phyloP scores from a whole-genome alignment of 2,113 vertebrate species.

The Podilymbus podiceps region DNA sequence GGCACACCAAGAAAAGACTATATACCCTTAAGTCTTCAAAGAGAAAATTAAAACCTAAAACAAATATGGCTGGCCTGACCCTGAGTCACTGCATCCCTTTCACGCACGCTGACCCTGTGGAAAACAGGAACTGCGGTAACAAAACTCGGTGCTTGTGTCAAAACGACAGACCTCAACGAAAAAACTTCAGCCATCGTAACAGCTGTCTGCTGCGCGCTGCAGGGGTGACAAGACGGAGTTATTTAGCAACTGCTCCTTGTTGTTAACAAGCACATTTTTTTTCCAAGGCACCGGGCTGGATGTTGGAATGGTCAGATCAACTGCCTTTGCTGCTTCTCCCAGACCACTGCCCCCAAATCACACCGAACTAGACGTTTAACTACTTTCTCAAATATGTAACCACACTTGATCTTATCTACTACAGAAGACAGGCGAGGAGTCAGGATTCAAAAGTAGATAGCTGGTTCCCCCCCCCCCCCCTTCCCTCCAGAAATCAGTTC shows the following conservation, averaged over 20 bases:
- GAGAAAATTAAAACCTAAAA: conserved; percentile 71
- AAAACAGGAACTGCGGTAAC: conserved; percentile 53
- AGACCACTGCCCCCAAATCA: neutral
- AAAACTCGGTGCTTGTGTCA: conserved; percentile 45
- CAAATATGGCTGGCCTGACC: conserved; percentile 65
- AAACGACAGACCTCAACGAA: conserved; percentile 40
- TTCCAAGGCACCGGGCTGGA: neutral
- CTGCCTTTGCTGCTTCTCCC: neutral
- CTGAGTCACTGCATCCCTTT: conserved; percentile 63
- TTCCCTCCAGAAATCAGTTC: neutral
- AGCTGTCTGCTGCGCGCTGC: neutral
- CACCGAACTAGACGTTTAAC: neutral
- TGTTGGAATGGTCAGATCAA: neutral
- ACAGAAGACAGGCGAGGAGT: neutral
- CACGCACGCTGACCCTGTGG: conserved; percentile 47
- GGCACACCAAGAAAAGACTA: conserved; percentile 49
- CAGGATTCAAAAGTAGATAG: neutral
- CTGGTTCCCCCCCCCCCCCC: neutral
- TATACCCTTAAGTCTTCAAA: conserved; percentile 68
- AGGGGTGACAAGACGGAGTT: conserved; percentile 7
- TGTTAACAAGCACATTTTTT: neutral
- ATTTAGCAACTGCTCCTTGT: conserved; percentile 25
- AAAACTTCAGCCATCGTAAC: conserved; percentile 3
- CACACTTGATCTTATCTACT: neutral
- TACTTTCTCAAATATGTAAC: neutral